These are phyloP conservation scores for Gouania willdenowi DNA, from an alignment of 2,797 vertebrate species.

Conservation along the genomic window DNA sequence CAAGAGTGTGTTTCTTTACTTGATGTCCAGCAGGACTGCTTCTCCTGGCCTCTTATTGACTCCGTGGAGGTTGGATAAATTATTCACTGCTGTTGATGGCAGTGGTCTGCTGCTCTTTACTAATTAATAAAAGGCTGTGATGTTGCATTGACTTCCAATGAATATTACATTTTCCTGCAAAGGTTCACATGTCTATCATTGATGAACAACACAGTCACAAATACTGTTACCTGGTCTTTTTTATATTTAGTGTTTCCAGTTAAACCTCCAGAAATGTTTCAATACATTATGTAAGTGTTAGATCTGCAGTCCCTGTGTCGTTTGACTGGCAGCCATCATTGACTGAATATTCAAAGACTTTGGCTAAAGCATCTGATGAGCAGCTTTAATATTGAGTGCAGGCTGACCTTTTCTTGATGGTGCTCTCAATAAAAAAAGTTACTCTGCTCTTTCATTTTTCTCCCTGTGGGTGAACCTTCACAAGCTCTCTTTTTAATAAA, in stretches of 20 bases:
- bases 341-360: background rate
- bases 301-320: conserved; percentile 2
- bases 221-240: background rate
- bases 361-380: conserved; percentile 22
- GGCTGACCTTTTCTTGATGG: conserved; percentile 33
- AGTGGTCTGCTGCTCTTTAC: conserved; percentile 37
- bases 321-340: conserved; percentile 16
- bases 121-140: conserved; percentile 47
- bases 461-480: conserved; percentile 5
- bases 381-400: conserved; percentile 26
- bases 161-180: conserved; percentile 9
- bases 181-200: background rate
- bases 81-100: conserved; percentile 49
- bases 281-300: conserved; percentile 12
- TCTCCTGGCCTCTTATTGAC: conserved; percentile 26
- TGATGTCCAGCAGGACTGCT: conserved; percentile 19
- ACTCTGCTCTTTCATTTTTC: conserved; percentile 6
- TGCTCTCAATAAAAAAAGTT: conserved; percentile 9
- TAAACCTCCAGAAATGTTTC: conserved; percentile 21
- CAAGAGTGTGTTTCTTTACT: conserved; percentile 20
- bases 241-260: background rate
- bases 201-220: background rate
- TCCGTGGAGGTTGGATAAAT: conserved; percentile 41
- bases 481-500: conserved; percentile 11
- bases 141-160: conserved; percentile 18